Base-by-base conservation (phyloP, 2,797 vertebrate genomes). In the Kryptopterus vitreolus region DNA sequence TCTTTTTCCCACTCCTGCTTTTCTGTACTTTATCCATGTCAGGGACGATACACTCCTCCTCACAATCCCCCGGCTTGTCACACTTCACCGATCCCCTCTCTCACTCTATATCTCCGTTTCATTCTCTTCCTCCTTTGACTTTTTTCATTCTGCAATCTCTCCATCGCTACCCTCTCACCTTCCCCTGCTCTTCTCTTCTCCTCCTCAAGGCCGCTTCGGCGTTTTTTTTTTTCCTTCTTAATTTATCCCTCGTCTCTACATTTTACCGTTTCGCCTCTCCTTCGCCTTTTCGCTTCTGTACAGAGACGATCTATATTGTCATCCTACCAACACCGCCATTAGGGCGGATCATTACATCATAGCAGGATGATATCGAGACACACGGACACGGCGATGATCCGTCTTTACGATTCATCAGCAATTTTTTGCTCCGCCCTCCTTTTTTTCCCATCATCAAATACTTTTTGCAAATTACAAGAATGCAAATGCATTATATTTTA, bases 81-180 rank as follows among this genome's bases (percentile, higher is more conserved):
- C 69, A 71, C 69, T 71, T 35, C 50, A 71, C 18, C 1, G 50
- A 20, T 35, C 6, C 68, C 33, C 68, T 31, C 12, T 20, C 65
- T 48, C 65, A 24, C n/a, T 62, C 6, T 10, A 16, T 18, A 15
- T 31, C 26, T 20, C 59, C 33, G 8, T 7, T 15, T 43, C 38
- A 7, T 43, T 43, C 38, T 43, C 38, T 43, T 33, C 29, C 20
- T 24, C 68, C 48, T 52, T 31, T 35, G 7, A 11, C 16, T 1
- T 53, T 24, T 26, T 6, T 57, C 33, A 4, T 53, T 10, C 18
- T 43, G 16, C 66, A 26, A 7, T 69, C 66, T 50, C 43, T 48
- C 66, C 50, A 71, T 53, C 29, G 53, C 20, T 33, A 29, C 48
- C 69, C 69, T 71, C 50, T 71, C 69, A 55, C 69, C 50, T 53